Conservation (phyloP, 2,888 invertebrate species). For the Aphrophora alni region DNA sequence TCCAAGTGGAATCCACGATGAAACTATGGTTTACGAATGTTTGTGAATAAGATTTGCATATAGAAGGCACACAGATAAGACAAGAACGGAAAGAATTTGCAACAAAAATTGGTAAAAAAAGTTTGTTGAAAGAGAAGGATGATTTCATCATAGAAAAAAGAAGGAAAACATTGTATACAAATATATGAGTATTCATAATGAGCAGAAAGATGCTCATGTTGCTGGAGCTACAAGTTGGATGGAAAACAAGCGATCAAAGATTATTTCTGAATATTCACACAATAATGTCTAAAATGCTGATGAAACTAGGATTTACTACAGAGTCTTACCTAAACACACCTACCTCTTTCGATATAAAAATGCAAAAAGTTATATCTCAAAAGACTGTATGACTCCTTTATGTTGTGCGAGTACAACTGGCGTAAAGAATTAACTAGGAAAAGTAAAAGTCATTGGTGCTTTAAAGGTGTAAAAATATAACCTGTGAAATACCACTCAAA, state of each 20-base stretch:
- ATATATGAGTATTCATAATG: neutral
- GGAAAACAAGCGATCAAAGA: neutral
- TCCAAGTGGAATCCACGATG: neutral
- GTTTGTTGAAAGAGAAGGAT: neutral
- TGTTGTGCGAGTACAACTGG: neutral
- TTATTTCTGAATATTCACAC: neutral
- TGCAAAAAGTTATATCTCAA: too few species aligned
- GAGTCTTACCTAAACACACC: neutral
- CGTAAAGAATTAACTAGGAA: neutral
- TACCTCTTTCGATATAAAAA: too few species aligned
- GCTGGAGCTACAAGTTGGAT: neutral
- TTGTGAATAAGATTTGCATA: neutral
- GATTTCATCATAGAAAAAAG: neutral
- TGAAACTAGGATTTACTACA: neutral
- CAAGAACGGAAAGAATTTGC: neutral
- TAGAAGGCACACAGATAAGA: neutral
- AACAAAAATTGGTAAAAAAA: neutral
- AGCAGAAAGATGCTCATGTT: neutral
- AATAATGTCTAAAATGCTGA: neutral
- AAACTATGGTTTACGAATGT: neutral
- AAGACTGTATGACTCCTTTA: neutral
- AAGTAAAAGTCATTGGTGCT: neutral
- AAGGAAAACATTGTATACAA: neutral
- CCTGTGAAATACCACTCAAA: too few species aligned
- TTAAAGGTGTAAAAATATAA: neutral